Base-by-base conservation (phyloP, 2,113 vertebrate genomes). In the Rhinoderma darwinii region DNA sequence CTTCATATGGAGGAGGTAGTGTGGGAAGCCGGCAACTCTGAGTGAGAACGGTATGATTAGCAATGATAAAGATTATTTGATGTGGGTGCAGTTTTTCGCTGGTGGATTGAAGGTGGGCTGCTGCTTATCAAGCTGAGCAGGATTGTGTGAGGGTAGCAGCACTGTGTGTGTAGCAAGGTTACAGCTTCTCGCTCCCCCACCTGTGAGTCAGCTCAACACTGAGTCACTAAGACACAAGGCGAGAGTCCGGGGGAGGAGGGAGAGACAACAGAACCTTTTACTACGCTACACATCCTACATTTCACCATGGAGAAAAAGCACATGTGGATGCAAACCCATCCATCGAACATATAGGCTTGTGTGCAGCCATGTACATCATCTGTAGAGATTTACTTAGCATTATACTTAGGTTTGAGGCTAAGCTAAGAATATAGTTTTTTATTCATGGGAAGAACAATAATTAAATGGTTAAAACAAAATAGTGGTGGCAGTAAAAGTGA, bases 161-260 rank as follows among this genome's bases (percentile, higher is more conserved):
- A n/a, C 76, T 56, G 85, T 82, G 35, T 87, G 27, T 82, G 78
- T 12, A 25, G 66, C 78, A 86, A 86, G 85, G 85, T 82, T 86
- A 75, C 78, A 39, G 79, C 79, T 63, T 56, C 39, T 41, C 7
- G 11, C 68, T 51, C 86, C 78, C 86, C 78, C 78, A 82, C 79
- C 86, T 75, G 78, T 87, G 86, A 87, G 86, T 87, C 86, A 87
- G 77, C 78, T 14, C 70, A 37, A 32, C 30, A 82, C 37, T 86
- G 85, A 86, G 85, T 86, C 86, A 87, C 79, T 41, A 51, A 82
- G 15, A 44, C 32, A 87, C 68, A 74, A 51, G 43, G 78, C 47
- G n/a, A 74, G n/a, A 37, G 51, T 10, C 66, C 74, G 78, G 32
- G 25, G 78, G 85, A 86, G 84, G 84, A 73, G 68, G 63, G 61